phyloP scores from a whole-genome alignment of 2,888 invertebrate genomes.

The Matsumyia berberina region DNA sequence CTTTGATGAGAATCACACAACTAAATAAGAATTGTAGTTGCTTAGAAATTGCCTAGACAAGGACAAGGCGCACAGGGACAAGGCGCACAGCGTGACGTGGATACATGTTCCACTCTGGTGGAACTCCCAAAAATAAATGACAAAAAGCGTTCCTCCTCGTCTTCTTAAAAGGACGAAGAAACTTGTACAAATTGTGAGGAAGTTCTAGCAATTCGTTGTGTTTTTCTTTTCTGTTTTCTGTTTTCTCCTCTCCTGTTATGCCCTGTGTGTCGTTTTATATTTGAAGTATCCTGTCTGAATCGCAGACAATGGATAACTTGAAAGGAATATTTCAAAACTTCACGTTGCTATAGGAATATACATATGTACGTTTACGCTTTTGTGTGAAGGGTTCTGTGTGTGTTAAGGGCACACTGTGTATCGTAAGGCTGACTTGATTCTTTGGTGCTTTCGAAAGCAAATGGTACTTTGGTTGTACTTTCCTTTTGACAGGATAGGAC shows the following conservation, averaged over 20 bases:
- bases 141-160: conserved; percentile 58
- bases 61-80: conserved; percentile 15
- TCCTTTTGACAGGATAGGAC: conserved; percentile 8
- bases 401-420: no score
- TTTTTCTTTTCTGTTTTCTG: conserved; percentile 16
- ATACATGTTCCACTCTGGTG: conserved; percentile 46
- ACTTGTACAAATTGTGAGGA: conserved; percentile 69
- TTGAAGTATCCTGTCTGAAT: conserved; percentile 12
- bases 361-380: conserved; percentile 3
- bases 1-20: conserved; percentile 40
- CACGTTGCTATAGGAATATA: conserved; percentile 22
- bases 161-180: conserved; percentile 29
- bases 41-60: conserved; percentile 36
- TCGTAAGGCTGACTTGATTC: background rate
- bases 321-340: conserved; percentile 18
- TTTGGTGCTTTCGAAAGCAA: background rate
- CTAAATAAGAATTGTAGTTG: conserved; percentile 7
- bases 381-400: background rate
- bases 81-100: conserved; percentile 26
- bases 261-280: background rate
- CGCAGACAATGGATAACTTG: conserved; percentile 47
- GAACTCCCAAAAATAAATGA: conserved; percentile 48
- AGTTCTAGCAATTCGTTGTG: conserved; percentile 68
- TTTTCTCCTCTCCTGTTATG: background rate
- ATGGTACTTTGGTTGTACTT: conserved; percentile 1